Evolutionary conservation across 30 jellyfish, hydroid and myxozoan species (phyloP).

Genomic region (Turritopsis rubra): DNA sequence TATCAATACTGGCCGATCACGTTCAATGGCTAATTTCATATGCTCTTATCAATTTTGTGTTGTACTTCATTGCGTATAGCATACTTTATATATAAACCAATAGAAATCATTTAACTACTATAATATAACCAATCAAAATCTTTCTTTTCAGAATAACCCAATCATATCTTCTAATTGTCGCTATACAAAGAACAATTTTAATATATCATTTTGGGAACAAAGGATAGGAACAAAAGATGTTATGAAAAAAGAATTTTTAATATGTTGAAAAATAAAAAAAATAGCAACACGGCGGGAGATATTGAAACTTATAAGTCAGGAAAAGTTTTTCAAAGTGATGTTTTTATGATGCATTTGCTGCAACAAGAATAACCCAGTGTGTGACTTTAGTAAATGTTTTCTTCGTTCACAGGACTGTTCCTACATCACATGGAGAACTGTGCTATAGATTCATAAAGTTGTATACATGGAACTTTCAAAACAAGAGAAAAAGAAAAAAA

Average conservation of each 20-base stretch:
- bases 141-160: not conserved
- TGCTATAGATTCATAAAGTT: not conserved
- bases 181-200: not conserved
- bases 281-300: slow-evolving; percentile 9
- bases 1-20: not conserved
- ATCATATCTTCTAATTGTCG: not conserved
- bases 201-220: not conserved
- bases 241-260: not conserved
- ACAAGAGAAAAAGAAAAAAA: not conserved
- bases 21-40: slow-evolving; percentile 10
- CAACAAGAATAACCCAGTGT: not conserved
- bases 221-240: not conserved
- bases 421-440: not conserved
- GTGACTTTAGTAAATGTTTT: not conserved
- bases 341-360: not conserved
- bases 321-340: not conserved
- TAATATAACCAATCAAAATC: slow-evolving; percentile 1
- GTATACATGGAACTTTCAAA: not conserved
- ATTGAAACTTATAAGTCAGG: slow-evolving; percentile 1
- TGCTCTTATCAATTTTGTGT: slow-evolving; percentile 2
- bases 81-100: slow-evolving; percentile 16
- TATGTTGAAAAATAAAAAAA: not conserved
- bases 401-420: not conserved
- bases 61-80: slow-evolving; percentile 21
- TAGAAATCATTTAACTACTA: slow-evolving; percentile 5